phyloP scores from a whole-genome alignment of 2,113 vertebrate genomes.

The Zapus hudsonius region DNA sequence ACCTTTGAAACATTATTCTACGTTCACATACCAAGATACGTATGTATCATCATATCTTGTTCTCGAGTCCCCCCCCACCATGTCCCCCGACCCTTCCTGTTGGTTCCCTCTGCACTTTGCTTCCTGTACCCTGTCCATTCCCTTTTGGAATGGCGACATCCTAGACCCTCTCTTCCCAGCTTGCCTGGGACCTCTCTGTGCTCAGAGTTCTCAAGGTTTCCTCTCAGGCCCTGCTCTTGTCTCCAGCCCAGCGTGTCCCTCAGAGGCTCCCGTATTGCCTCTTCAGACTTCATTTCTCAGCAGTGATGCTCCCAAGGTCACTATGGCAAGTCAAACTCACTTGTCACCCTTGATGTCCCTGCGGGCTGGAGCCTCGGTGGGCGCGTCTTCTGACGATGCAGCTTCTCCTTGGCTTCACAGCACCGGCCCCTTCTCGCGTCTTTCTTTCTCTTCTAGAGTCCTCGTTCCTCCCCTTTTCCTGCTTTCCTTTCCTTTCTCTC shows the following conservation, averaged over 20 bases:
- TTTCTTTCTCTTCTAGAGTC: background rate
- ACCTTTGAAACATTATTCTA: background rate
- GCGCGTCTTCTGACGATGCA: background rate
- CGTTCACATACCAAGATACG: background rate
- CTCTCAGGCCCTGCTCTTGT: too few relatives aligned
- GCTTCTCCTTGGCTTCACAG: background rate
- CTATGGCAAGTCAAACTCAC: background rate
- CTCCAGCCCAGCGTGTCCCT: background rate
- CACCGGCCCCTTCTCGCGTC: background rate
- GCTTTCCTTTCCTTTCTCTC: too few relatives aligned
- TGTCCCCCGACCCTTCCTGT: background rate
- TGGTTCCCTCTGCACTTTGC: background rate
- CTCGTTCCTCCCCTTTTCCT: background rate
- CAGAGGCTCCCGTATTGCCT: background rate
- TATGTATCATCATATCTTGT: background rate
- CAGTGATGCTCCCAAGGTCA: background rate
- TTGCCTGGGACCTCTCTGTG: background rate
- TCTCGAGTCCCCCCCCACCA: background rate
- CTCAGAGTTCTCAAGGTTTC: background rate
- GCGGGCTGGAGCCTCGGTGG: background rate
- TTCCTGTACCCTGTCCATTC: too few relatives aligned
- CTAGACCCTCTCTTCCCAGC: background rate
- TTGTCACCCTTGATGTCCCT: background rate
- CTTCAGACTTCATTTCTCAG: background rate
- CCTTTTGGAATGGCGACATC: background rate